Evolutionary conservation across 2,113 vertebrate species (phyloP), one percentile per base, ranked within the genome.

Genomic region (Merops nubicus): DNA sequence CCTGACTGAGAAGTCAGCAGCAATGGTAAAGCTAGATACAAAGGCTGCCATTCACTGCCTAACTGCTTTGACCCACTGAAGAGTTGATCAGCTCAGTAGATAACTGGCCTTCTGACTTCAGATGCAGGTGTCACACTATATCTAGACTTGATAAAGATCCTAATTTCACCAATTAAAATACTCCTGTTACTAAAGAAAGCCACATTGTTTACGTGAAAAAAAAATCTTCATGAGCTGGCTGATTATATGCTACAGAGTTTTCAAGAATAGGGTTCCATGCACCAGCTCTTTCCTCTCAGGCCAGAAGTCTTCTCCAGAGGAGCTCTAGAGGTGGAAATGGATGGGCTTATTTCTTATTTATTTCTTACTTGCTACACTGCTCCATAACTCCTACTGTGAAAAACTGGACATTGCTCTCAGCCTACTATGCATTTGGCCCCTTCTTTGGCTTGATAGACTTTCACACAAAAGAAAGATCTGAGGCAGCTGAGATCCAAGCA

Each of bases 51-150:
- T 57, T 77, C 38, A 11, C 3, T 54, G 60, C 13, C 2, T 38
- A 94, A 85, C 26, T 82, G 51, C 34, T 91, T 50, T 50, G 92
- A 94, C 60, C 69, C 54, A 67, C 42, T 59, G 38, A 84, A 81
- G 42, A 74, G 33, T 26, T 68, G 50, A 91, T 80, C 36, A 93
- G 65, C 84, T 85, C 56, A 54, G 86, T 3, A 86, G 74, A 72
- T 67, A 93, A 72, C 51, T 0, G 0, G n/a, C 45, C 57, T 94
- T 70, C 11, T 29, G 48, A 68, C 56, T 87, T 43, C 38, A 81
- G 70, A 89, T 0, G 0, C 47, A 72, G 47, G 12, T 50, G 23
- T 25, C 14, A 75, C 1, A 4, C n/a, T 42, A 0, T 48, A 60
- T 54, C 38, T 56, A 76, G 62, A 82, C 48, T 4, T 54, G 17